Base-by-base conservation (phyloP, 2,113 vertebrate genomes). In the Panthera uncia region DNA sequence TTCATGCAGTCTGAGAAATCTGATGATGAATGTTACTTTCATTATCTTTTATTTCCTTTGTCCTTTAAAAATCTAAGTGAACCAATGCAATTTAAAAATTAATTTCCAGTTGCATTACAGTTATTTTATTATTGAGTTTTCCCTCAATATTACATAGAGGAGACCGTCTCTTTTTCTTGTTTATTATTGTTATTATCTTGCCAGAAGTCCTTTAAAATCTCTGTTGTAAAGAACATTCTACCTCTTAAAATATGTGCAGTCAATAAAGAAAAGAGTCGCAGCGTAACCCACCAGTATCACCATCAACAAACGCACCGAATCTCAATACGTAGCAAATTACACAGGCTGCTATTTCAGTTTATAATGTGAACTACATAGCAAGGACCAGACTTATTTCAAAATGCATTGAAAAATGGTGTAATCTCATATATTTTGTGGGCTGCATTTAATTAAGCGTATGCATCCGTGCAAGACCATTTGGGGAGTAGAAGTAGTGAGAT, bases 1-100 rank as follows among this genome's bases (percentile, higher is more conserved):
- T 80, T 94, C 84, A 50, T 63, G 87, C 80, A 85, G 41, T 91
- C 76, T 83, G 45, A 89, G 78, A 82, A 61, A 86, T 81, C 38
- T 38, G 84, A 96, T 92, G 90, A 96, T 74, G 76, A 90, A 96
- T 85, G 55, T 80, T 71, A 50, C 38, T 96, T 92, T 76, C 92
- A 89, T 95, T 97, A 90, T 69, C 63, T 95, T 86, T 94, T 90
- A 76, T 83, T 95, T 98, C 73, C 27, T 96, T 90, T 96, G 68
- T 96, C 73, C 71, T 13, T 65, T 45, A 52, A 91, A 92, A 91
- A 87, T 61, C 80, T 45, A 91, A 91, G 81, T 55, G 88, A 78
- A 81, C 50, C 48, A 36, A 15, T 88, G 61, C 38, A 90, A 97
- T 97, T 96, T 87, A 82, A 96, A 96, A 98, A 27, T 52, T 52